Evolutionary conservation across 2,113 vertebrate species (phyloP).

Genomic region (Poicephalus meyeri): DNA sequence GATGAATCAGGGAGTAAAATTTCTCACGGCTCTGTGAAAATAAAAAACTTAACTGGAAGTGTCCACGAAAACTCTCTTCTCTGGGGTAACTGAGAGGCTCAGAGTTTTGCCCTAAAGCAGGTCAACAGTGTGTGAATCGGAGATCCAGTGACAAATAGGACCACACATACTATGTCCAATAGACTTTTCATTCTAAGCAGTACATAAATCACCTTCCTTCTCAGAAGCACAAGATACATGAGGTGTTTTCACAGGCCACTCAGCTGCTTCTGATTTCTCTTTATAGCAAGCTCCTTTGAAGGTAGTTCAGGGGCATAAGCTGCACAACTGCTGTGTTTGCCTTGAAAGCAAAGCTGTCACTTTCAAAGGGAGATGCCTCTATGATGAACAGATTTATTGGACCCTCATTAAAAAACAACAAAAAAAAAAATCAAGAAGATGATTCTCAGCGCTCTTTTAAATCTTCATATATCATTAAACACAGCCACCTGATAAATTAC

Average conservation of each 20-base stretch:
- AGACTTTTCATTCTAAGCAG: neutral
- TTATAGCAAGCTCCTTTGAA: neutral
- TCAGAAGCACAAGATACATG: fast-evolving
- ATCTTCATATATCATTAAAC: neutral
- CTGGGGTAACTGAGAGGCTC: neutral
- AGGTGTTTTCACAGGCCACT: neutral
- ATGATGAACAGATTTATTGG: neutral
- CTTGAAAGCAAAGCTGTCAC: neutral
- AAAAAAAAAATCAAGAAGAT: neutral
- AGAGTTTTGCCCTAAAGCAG: neutral
- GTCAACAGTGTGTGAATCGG: neutral
- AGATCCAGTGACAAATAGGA: neutral
- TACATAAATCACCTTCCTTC: neutral
- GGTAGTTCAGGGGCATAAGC: neutral
- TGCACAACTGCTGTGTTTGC: neutral
- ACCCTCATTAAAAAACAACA: neutral
- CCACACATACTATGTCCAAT: neutral
- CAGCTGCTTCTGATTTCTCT: neutral
- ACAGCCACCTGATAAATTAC: neutral
- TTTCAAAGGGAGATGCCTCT: neutral
- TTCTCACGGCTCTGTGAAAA: neutral
- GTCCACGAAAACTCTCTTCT: neutral
- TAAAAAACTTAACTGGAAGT: neutral
- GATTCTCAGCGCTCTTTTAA: neutral
- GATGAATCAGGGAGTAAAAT: neutral